Base-by-base conservation (phyloP, 2,888 invertebrate species). In the Nezara viridula region DNA sequence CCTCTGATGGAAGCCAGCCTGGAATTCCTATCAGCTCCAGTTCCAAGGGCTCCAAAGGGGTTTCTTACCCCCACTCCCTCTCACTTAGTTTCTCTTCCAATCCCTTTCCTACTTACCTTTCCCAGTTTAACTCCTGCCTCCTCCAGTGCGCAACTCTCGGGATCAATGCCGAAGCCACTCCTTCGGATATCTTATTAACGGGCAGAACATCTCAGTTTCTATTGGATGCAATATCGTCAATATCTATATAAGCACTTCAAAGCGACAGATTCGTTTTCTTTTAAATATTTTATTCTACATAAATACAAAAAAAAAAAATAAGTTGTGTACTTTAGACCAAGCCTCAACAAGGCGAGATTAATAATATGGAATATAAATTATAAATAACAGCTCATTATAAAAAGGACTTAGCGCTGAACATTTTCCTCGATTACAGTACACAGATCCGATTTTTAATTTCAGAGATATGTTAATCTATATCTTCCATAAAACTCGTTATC, bases 11-110 rank as follows among this genome's bases (percentile, higher is more conserved):
- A 81, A 86, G 86, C 55, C 86, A 37, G 50, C 40, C 55, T 55
- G 86, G 86, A 86, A 86, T 86, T 86, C 86, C 86, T 86, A 86
- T 86, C 86, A 86, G 52, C 52, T 50, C 49, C 86, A 47, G 32
- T 86, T 37, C 86, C 24, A 85, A 47, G 47, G 12, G 85, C 85
- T 73, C 73, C 77, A 40, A 77, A 44, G 77, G 81, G 81, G 81
- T 81, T 55, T 86, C 86, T 86, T 55, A 37, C 86, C 37, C 86
- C 52, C 86, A 37, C 37, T 60, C 86, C 37, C 86, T 40, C 86
- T 86, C 86, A 40, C 86, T 86, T 55, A 40, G 50, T 86, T 52
- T 32, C 86, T 50, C 86, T 86, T 55, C 60, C 60, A 66, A 52
- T 50, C 86, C 27, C 89, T 86, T 60, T 85, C 85, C 85, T 81